These are phyloP conservation scores for Caligus rogercresseyi DNA, from an alignment of 1,140 invertebrate species.

Conservation along the genomic window DNA sequence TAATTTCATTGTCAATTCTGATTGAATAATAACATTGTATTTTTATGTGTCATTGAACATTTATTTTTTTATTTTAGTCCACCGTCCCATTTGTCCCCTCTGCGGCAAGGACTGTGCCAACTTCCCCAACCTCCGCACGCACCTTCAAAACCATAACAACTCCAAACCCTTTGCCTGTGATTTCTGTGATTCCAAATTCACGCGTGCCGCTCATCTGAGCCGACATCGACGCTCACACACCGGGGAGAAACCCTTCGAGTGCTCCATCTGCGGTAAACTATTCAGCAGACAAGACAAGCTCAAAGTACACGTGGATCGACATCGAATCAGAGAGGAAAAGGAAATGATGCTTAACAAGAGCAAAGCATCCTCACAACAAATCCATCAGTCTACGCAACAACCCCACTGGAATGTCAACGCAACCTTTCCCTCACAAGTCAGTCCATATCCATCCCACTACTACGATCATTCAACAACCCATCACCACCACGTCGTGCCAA, in stretches of 20 bases:
- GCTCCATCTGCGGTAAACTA: slow-evolving; percentile 78
- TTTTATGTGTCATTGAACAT: too few relatives aligned
- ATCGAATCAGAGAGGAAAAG: neutral
- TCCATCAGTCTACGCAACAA: neutral
- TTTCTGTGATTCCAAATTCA: slow-evolving; percentile 18
- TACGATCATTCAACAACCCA: too few relatives aligned
- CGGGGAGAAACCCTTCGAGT: slow-evolving; percentile 91
- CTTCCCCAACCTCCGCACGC: slow-evolving; percentile 10
- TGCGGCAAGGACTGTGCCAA: slow-evolving; percentile 16
- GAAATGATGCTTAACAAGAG: too few relatives aligned
- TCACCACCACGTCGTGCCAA: too few relatives aligned
- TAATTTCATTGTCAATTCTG: too few relatives aligned
- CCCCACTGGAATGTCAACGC: neutral
- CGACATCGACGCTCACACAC: slow-evolving; percentile 76
- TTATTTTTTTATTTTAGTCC: neutral
- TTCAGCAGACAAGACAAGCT: slow-evolving; percentile 97
- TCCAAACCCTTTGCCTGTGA: slow-evolving; percentile 11
- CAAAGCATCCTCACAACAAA: neutral
- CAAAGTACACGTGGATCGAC: slow-evolving; percentile 37
- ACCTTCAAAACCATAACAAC: slow-evolving; percentile 15
- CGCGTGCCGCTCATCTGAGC: slow-evolving; percentile 7
- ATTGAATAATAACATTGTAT: too few relatives aligned
- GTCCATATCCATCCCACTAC: neutral
- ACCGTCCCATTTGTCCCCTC: slow-evolving; percentile 3
- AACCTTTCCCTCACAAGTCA: neutral